phyloP scores from a whole-genome alignment of 2,797 vertebrate species.

The Tamandua tetradactyla region DNA sequence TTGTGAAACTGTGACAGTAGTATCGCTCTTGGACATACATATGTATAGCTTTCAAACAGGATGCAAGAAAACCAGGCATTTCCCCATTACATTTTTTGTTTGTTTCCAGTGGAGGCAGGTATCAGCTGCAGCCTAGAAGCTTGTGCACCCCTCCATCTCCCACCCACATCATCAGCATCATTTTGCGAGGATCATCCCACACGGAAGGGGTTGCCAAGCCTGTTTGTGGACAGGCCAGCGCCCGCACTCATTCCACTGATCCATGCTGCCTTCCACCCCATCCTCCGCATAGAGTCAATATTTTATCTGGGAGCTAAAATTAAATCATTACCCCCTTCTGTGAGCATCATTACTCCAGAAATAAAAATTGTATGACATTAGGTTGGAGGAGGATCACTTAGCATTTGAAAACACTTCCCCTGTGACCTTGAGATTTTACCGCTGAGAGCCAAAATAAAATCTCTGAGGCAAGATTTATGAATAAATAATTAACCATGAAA shows the following conservation, averaged over 20 bases:
- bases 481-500: conserved; percentile 66
- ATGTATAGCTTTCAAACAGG: background rate
- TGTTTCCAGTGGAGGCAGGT: background rate
- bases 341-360: conserved; percentile 59
- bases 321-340: conserved; percentile 70
- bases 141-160: fast-evolving
- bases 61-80: background rate
- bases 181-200: conserved; percentile 35
- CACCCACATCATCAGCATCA: background rate
- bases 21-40: background rate
- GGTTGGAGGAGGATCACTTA: conserved; percentile 57
- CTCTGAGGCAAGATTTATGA: conserved; percentile 64
- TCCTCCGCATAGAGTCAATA: background rate
- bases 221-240: background rate
- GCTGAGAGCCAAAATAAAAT: conserved; percentile 61
- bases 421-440: conserved; percentile 76
- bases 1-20: background rate
- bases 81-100: background rate
- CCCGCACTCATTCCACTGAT: background rate
- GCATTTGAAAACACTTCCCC: conserved; percentile 68
- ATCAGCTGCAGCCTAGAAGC: background rate
- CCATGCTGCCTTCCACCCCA: background rate
- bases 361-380: conserved; percentile 74
- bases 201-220: background rate
- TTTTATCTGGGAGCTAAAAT: conserved; percentile 69